These are phyloP conservation scores for Crypturellus tataupa DNA, from an alignment of 2,797 vertebrate genomes.

Conservation along the genomic window DNA sequence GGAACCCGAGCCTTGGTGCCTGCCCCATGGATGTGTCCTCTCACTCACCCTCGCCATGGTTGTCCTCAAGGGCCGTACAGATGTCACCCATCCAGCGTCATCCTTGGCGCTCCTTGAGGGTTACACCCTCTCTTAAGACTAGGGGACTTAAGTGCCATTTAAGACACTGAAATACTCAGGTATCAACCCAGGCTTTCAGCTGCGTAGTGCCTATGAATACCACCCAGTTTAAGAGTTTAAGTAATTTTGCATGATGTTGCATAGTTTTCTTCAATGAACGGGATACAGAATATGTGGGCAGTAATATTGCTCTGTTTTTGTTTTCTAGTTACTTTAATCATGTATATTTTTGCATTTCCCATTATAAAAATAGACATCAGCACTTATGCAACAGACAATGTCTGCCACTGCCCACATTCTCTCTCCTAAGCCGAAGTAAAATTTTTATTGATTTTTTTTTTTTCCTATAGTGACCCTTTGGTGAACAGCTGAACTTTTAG, in stretches of 20 bases:
- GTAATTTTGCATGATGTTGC: neutral
- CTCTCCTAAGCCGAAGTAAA: neutral
- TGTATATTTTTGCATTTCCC: neutral
- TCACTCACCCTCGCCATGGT: neutral
- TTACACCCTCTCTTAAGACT: neutral
- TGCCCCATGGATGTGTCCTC: neutral
- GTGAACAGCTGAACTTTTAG: neutral
- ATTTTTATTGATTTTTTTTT: neutral
- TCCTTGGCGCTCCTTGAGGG: neutral
- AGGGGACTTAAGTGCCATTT: neutral
- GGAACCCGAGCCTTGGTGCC: no score
- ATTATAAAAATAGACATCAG: fast-evolving
- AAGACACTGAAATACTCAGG: neutral
- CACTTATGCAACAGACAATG: neutral
- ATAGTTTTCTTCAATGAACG: neutral
- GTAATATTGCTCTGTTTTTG: neutral
- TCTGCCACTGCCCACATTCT: fast-evolving
- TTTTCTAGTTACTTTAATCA: neutral
- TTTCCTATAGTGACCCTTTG: neutral
- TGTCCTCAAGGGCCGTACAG: neutral
- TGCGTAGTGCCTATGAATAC: fast-evolving
- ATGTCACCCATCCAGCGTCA: neutral
- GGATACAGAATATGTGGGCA: neutral
- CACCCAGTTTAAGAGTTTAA: neutral
- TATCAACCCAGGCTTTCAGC: neutral